These are phyloP conservation scores for Helicoverpa zea DNA, from an alignment of 1,140 invertebrate genomes.

Conservation along the genomic window DNA sequence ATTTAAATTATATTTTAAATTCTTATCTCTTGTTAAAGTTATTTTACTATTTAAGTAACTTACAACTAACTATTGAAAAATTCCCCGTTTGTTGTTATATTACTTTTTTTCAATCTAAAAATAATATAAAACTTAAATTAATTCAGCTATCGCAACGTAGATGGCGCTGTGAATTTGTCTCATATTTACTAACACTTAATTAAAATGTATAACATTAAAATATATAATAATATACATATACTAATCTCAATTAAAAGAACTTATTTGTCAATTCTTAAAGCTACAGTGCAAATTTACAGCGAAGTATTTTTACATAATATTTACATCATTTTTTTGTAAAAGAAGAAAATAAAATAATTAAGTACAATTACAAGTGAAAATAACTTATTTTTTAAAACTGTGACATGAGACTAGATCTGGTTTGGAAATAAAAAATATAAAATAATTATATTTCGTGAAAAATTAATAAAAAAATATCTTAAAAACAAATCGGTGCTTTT, in stretches of 20 bases:
- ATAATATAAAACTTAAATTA: slow-evolving; percentile 27
- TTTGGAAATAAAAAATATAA: slow-evolving; percentile 65
- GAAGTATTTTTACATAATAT: slow-evolving; percentile 35
- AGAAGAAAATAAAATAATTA: slow-evolving; percentile 38
- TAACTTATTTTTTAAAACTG: slow-evolving; percentile 83
- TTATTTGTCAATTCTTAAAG: slow-evolving; percentile 17
- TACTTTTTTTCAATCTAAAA: slow-evolving; percentile 27
- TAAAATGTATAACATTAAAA: neutral
- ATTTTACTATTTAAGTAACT: neutral
- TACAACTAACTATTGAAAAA: slow-evolving; percentile 6
- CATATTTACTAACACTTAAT: neutral
- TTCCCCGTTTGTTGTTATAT: neutral
- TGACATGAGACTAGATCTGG: slow-evolving; percentile 82
- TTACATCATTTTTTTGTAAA: slow-evolving; percentile 42
- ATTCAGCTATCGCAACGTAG: slow-evolving; percentile 3
- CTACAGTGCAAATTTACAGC: slow-evolving; percentile 56
- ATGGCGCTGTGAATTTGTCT: neutral
- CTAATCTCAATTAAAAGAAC: neutral
- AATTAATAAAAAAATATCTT: slow-evolving; percentile 30
- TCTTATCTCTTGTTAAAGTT: neutral
- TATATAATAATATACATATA: neutral
- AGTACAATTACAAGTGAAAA: slow-evolving; percentile 55
- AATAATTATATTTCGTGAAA: slow-evolving; percentile 43
- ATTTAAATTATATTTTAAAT: slow-evolving; percentile 26
- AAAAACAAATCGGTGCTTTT: slow-evolving; percentile 37